phyloP scores from a whole-genome alignment of 1,140 invertebrate species.

The Goniozus legneri region DNA sequence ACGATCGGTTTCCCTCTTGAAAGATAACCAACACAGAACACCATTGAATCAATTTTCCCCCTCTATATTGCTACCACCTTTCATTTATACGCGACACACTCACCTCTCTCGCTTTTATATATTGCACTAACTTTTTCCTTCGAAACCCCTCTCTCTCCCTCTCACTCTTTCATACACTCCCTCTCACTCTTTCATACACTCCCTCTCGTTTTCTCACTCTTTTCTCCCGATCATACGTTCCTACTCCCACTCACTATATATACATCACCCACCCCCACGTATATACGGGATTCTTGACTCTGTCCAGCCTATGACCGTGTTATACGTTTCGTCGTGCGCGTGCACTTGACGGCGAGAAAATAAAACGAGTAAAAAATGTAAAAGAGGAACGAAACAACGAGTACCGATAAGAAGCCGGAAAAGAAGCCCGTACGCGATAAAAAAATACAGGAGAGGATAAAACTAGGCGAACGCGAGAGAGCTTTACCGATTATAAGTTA shows the following conservation, averaged over 20 bases:
- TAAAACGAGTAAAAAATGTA: background rate
- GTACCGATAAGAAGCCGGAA: background rate
- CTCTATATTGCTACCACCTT: constrained; percentile 10
- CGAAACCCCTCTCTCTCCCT: background rate
- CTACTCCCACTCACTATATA: constrained; percentile 6
- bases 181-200: constrained; percentile 3
- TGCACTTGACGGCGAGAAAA: background rate
- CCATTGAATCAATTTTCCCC: too few relatives aligned
- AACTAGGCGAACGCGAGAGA: too few relatives aligned
- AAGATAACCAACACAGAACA: too few relatives aligned
- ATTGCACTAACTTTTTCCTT: constrained; percentile 9
- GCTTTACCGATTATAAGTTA: too few relatives aligned
- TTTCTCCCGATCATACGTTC: background rate
- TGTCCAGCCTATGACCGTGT: background rate
- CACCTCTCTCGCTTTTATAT: constrained; percentile 4
- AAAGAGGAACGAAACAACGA: background rate
- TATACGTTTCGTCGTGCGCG: constrained; percentile 12
- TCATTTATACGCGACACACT: constrained; percentile 16
- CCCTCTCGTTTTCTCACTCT: background rate
- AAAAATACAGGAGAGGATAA: too few relatives aligned
- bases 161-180: constrained; percentile 3
- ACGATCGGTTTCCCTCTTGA: constrained; percentile 19
- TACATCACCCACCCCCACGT: constrained; percentile 6
- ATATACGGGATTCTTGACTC: constrained; percentile 10
- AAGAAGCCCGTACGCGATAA: background rate